Percentiles rank a stretch among this genome's conserved stretches.
These are phyloP conservation scores for Catonia carolina DNA, from an alignment of 2,888 invertebrate genomes.

Conservation along the genomic window DNA sequence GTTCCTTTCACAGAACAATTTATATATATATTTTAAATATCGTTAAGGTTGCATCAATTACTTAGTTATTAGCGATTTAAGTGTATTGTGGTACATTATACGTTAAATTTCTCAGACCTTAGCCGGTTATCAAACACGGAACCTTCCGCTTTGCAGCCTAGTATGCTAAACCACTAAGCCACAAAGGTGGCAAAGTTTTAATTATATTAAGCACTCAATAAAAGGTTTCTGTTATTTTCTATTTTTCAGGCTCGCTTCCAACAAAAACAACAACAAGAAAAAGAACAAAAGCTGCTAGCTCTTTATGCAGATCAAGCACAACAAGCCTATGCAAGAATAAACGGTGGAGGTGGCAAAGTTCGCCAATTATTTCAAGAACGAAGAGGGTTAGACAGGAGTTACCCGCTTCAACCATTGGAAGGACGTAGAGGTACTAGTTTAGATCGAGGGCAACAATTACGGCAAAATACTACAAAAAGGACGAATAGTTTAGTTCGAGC, in stretches of 20 bases:
- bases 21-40: too few species aligned
- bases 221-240: too few species aligned
- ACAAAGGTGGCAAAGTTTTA: too few species aligned
- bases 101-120: too few species aligned
- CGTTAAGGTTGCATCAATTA: too few species aligned
- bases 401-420: conserved; percentile 66
- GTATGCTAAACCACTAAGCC: too few species aligned
- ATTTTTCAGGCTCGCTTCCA: conserved; percentile 68
- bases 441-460: conserved; percentile 21
- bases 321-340: conserved; percentile 52
- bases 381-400: conserved; percentile 59
- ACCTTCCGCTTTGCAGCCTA: too few species aligned
- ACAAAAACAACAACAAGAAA: conserved; percentile 72
- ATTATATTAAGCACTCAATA: too few species aligned
- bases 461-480: background rate
- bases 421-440: conserved; percentile 30
- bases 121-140: too few species aligned
- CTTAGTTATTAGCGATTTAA: too few species aligned
- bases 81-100: too few species aligned
- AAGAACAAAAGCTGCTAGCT: conserved; percentile 67
- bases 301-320: conserved; percentile 55
- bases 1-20: too few species aligned
- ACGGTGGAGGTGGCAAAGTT: conserved; percentile 51
- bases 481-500: background rate
- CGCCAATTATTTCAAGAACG: conserved; percentile 83